Percentiles rank a stretch among this genome's conserved stretches.
Conservation (phyloP, 2,797 vertebrate species). For the Saguinus oedipus region DNA sequence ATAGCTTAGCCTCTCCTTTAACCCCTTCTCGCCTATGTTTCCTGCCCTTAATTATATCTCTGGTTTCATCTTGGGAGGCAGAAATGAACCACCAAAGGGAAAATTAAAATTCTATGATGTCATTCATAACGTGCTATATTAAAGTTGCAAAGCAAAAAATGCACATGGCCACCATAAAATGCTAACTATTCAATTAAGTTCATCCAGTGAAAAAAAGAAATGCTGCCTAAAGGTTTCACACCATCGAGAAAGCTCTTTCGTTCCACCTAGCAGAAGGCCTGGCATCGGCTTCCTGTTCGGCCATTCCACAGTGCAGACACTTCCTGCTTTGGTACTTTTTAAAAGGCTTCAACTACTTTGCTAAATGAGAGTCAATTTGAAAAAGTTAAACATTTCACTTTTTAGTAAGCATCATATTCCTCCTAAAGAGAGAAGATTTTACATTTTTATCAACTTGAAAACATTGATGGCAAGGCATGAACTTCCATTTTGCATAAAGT, state of each 20-base stretch:
- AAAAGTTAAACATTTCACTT: conserved; percentile 42
- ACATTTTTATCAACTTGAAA: conserved; percentile 2
- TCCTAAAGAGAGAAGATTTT: background rate
- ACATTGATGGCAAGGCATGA: background rate
- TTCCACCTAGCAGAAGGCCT: conserved; percentile 44
- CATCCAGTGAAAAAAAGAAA: conserved; percentile 62
- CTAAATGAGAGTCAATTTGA: conserved; percentile 34
- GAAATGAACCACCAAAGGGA: conserved; percentile 48
- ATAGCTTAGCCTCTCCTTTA: conserved; percentile 68
- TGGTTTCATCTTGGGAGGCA: conserved; percentile 54
- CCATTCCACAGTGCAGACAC: background rate
- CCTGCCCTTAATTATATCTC: conserved; percentile 22
- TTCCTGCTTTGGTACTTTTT: conserved; percentile 28
- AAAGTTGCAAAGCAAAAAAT: conserved; percentile 42
- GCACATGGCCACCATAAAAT: conserved; percentile 27
- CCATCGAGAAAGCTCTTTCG: conserved; percentile 51
- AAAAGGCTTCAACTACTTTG: conserved; percentile 20
- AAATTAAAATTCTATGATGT: conserved; percentile 64
- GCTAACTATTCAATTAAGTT: conserved; percentile 64
- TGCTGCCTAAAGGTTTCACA: conserved; percentile 62
- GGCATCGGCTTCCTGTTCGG: conserved; percentile 2
- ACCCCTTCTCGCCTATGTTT: conserved; percentile 74
- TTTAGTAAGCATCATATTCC: conserved; percentile 9
- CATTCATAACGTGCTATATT: conserved; percentile 46
- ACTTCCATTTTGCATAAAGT: background rate